Evolutionary conservation across 1,140 invertebrate species (phyloP).

Genomic region (Zaprionus inermis): DNA sequence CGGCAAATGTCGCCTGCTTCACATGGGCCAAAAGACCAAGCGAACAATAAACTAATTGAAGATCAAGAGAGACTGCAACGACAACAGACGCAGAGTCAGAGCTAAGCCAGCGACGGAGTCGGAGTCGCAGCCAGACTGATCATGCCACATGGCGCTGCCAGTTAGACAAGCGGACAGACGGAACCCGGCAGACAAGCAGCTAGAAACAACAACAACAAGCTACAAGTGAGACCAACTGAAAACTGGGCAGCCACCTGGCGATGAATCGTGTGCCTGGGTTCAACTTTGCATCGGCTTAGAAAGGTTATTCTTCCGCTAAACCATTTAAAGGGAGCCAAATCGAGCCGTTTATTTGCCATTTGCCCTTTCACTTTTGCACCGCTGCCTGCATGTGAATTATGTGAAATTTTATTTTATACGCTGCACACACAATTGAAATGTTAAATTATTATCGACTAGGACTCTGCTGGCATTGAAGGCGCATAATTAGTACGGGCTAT

Average conservation of each 20-base stretch:
- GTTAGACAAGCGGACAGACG: slow-evolving; percentile 10
- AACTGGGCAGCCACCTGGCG: slow-evolving; percentile 64
- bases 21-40: slow-evolving; percentile 68
- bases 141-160: slow-evolving; percentile 67
- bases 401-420: slow-evolving; percentile 66
- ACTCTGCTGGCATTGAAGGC: slow-evolving; percentile 28
- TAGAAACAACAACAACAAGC: slow-evolving; percentile 19
- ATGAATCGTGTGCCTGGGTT: slow-evolving; percentile 62
- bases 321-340: slow-evolving; percentile 70
- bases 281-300: slow-evolving; percentile 71
- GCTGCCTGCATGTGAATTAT: slow-evolving; percentile 57
- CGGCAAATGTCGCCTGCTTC: slow-evolving; percentile 82
- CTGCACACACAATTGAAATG: slow-evolving; percentile 72
- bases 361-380: slow-evolving; percentile 76
- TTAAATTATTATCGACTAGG: slow-evolving; percentile 70
- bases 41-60: slow-evolving; percentile 79
- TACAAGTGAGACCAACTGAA: not conserved
- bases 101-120: not conserved
- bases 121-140: slow-evolving; percentile 43
- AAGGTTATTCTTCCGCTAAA: slow-evolving; percentile 82
- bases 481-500: slow-evolving; percentile 59
- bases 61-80: slow-evolving; percentile 54
- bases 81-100: slow-evolving; percentile 16
- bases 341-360: slow-evolving; percentile 30
- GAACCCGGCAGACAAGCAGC: slow-evolving; percentile 1